Base-by-base conservation (phyloP, 2,113 vertebrate species). In the Poeciliopsis turrubarensis region DNA sequence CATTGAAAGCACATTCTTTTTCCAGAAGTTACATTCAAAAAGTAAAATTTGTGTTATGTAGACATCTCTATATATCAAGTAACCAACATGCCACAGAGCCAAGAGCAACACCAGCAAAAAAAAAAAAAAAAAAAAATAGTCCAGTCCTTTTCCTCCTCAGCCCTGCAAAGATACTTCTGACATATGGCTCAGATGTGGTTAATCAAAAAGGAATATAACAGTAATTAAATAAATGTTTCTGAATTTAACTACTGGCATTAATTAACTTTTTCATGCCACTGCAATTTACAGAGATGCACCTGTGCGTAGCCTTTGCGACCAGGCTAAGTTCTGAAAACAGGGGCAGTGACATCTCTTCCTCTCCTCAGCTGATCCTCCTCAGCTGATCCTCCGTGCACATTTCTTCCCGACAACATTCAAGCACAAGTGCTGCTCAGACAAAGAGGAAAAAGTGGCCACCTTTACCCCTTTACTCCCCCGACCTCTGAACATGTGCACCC, bases 401-500 rank as follows among this genome's bases (percentile, higher is more conserved):
- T 60, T 31, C 9, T 29, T 41, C 31, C 57, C 41, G 31, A 64
- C 65, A 19, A 47, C 14, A 15, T 47, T 17, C 44, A 15, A 19
- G 44, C 82, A 89, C 74, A 86, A 89, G 80, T 65, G 68, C 77
- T 77, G 68, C 85, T 31, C 34, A 37, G 34, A 10, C 34, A 11
- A 37, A 19, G 14, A 27, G 62, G 22, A 47, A 44, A 60, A 60
- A 19, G 54, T 44, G 66, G 66, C 30, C 63, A 47, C 34, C 27
- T 79, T 79, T 22, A 61, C 22, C n/a, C n/a, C n/a, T n/a, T 81
- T 82, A 17, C 70, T 25, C 78, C 29, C 78, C 72, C 66, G 41
- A 77, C 65, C 68, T 69, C 67, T 84, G 85, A 31, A 77, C 79
- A 78, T 79, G 80, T 65, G 80, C 89, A 89, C 85, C 86, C 81